Base-by-base conservation (phyloP, 2,113 vertebrate species). In the Cariama cristata region DNA sequence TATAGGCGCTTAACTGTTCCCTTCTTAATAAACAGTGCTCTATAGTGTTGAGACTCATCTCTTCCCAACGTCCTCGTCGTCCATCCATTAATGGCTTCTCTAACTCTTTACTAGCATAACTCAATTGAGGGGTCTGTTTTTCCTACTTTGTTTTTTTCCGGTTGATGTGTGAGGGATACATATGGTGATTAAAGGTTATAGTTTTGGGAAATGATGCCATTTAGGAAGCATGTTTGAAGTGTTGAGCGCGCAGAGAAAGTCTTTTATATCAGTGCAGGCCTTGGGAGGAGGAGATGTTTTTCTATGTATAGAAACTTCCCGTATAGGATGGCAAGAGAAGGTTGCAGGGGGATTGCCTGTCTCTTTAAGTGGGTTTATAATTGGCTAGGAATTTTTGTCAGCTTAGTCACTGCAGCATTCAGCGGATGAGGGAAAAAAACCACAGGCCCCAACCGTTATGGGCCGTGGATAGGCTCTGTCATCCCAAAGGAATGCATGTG, bases 401-500 rank as follows among this genome's bases (percentile, higher is more conserved):
- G 96, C 97, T 98, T 98, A 98, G 98, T 98, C 98, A 98, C 94
- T 86, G 82, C 86, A 95, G 94, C 95, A 95, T 94, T 96, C 95
- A 97, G 93, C 96, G 97, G 98, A 98, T 97, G 97, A 97, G 96
- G 97, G 96, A 85, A 88, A 96, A 96, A 98, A 98, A 97, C 98
- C 96, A 80, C 96, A 98, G 97, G 98, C 97, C 96, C 97, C 97
- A 98, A 97, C 97, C 97, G 95, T 98, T 98, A 96, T 12, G n/a
- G 92, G 95, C 96, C 79, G 87, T 96, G 96, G 97, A 98, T 97
- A 97, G 98, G 93, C 98, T 97, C 97, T 98, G 98, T 99, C 98
- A 98, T 98, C 98, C 97, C 84, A 94, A 98, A 98, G 98, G 98
- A 98, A 98, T 98, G 98, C 93, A 50, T 98, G 98, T 98, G 98